These are phyloP conservation scores for Leptopilina syphax DNA, from an alignment of 2,888 invertebrate species.

Conservation along the genomic window DNA sequence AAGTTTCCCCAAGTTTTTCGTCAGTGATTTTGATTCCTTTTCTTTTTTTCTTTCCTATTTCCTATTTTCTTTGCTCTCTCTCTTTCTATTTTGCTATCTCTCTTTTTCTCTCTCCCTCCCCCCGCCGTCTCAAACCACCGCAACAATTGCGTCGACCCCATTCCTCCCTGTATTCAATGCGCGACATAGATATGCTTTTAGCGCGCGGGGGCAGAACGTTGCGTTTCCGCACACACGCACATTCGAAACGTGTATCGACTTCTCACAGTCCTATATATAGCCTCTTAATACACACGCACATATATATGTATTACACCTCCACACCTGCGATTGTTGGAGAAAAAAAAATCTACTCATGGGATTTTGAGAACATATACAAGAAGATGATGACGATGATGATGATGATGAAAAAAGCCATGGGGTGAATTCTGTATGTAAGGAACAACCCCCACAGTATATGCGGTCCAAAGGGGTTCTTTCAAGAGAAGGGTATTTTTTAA, in stretches of 20 bases:
- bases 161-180: conserved; percentile 60
- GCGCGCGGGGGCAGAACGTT: conserved; percentile 69
- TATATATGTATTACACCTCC: conserved; percentile 37
- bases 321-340: conserved; percentile 47
- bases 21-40: conserved; percentile 30
- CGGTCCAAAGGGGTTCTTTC: conserved; percentile 39
- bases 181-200: conserved; percentile 77
- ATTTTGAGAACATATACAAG: conserved; percentile 49
- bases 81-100: conserved; percentile 30
- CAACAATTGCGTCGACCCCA: conserved; percentile 40
- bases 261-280: conserved; percentile 48
- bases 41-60: conserved; percentile 15
- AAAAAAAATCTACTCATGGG: conserved; percentile 52
- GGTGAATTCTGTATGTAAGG: conserved; percentile 43
- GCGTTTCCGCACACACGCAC: conserved; percentile 69
- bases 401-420: conserved; percentile 43
- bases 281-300: conserved; percentile 45
- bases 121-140: conserved; percentile 51
- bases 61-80: conserved; percentile 29
- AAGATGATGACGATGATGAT: conserved; percentile 47
- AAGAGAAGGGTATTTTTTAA: conserved; percentile 24
- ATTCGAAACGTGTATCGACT: conserved; percentile 43
- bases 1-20: conserved; percentile 32
- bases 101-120: conserved; percentile 46
- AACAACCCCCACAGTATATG: conserved; percentile 36